A percentile compares a stretch with the other conserved stretches of the same genome.
phyloP scores from a whole-genome alignment of 2,888 invertebrate species.

The Cantharis lateralis region DNA sequence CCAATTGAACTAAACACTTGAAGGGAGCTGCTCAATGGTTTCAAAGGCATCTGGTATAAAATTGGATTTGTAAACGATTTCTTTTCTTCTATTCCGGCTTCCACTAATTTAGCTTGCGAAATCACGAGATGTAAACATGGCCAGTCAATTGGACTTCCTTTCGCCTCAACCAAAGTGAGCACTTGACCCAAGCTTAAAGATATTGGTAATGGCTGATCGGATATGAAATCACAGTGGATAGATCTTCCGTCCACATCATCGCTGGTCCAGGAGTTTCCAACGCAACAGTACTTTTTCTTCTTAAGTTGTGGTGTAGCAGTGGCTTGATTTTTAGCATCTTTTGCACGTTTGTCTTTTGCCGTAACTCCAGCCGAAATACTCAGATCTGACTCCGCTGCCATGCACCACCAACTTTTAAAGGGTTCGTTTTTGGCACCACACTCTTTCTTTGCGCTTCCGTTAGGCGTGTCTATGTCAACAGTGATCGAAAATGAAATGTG shows the following conservation, averaged over 20 bases:
- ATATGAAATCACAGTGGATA: constrained; percentile 50
- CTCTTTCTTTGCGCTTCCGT: constrained; percentile 37
- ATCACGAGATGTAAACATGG: constrained; percentile 54
- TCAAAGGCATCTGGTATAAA: constrained; percentile 47
- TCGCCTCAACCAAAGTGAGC: constrained; percentile 48
- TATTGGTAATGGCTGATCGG: constrained; percentile 51
- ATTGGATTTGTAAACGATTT: constrained; percentile 23
- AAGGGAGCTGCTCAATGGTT: constrained; percentile 64
- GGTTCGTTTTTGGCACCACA: constrained; percentile 39
- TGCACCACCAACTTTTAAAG: constrained; percentile 55
- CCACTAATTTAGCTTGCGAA: constrained; percentile 47
- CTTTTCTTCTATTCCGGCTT: constrained; percentile 31
- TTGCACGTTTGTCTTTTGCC: constrained; percentile 87
- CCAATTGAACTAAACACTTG: constrained; percentile 88
- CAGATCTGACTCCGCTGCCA: constrained; percentile 57
- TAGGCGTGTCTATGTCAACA: constrained; percentile 31
- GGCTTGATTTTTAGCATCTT: constrained; percentile 75
- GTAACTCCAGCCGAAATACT: constrained; percentile 85
- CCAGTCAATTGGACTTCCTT: constrained; percentile 50
- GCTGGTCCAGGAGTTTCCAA: constrained; percentile 36
- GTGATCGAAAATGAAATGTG: constrained; percentile 55
- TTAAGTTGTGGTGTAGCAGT: constrained; percentile 50
- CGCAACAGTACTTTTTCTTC: constrained; percentile 48
- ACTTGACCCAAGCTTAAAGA: constrained; percentile 52
- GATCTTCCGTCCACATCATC: constrained; percentile 50